Conservation (phyloP, 2,113 vertebrate species). For the Tyto alba region DNA sequence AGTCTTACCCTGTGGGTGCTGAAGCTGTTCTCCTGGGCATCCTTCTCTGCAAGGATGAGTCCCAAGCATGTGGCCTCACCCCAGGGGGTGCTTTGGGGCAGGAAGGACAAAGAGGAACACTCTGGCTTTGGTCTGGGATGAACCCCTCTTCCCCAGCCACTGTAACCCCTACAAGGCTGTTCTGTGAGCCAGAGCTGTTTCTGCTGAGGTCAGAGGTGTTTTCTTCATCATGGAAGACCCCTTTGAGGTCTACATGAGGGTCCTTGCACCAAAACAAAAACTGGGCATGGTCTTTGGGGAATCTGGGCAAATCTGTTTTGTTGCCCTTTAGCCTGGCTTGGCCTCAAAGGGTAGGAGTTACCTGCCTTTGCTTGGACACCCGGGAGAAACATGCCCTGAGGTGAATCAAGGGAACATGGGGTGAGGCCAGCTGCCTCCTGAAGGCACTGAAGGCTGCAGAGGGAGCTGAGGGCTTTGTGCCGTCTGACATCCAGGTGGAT, state of each 20-base stretch:
- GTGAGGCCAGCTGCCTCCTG: background rate
- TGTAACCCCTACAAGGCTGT: background rate
- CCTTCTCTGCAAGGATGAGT: background rate
- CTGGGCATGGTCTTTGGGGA: background rate
- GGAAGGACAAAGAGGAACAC: background rate
- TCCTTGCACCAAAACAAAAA: background rate
- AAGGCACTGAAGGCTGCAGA: background rate
- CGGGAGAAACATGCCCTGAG: rapidly evolving
- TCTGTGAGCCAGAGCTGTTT: background rate
- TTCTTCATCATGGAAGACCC: background rate
- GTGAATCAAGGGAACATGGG: rapidly evolving
- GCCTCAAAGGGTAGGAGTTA: background rate
- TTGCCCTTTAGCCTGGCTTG: background rate
- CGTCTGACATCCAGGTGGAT: background rate
- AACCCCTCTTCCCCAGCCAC: background rate
- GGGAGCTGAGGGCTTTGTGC: background rate
- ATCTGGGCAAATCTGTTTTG: background rate
- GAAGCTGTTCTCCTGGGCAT: background rate
- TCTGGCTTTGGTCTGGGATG: background rate
- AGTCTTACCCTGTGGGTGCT: background rate
- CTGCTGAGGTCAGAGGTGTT: background rate
- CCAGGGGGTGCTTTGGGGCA: background rate
- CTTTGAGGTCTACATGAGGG: background rate
- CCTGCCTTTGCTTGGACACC: background rate
- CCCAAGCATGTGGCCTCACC: background rate